Conservation (phyloP, 2,113 vertebrate species). For the Amia ocellicauda region DNA sequence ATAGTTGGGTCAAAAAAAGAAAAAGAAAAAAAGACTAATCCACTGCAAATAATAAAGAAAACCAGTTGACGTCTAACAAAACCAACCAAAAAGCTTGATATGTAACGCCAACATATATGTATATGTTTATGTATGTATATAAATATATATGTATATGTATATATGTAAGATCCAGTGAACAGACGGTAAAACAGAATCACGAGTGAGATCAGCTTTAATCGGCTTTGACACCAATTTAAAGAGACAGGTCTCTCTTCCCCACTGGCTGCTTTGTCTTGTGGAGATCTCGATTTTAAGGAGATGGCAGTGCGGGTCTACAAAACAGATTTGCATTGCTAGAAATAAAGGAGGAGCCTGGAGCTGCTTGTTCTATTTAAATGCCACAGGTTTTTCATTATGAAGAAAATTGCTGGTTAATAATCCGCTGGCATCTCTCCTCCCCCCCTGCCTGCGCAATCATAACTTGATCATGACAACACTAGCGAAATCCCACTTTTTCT, state of each 20-base stretch:
- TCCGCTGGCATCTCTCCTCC: neutral
- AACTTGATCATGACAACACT: neutral
- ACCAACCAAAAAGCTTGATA: neutral
- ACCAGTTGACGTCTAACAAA: neutral
- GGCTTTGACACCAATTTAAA: conserved; percentile 75
- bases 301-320: conserved; percentile 13
- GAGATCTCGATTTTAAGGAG: conserved; percentile 12
- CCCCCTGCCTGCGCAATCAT: neutral
- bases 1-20: too few species aligned
- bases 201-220: conserved; percentile 73
- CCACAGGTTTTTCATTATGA: conserved; percentile 5
- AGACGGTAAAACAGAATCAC: conserved; percentile 64
- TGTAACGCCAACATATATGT: neutral
- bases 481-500: neutral
- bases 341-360: conserved; percentile 51
- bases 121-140: too few species aligned
- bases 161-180: conserved; percentile 51
- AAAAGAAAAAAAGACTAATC: neutral
- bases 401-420: conserved; percentile 11
- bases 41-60: conserved; percentile 3
- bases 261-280: conserved; percentile 16
- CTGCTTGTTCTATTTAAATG: conserved; percentile 12
- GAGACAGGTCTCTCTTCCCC: conserved; percentile 59
- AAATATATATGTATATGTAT: conserved; percentile 16
- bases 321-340: conserved; percentile 38